These are phyloP conservation scores for Melanostoma mellinum DNA, from an alignment of 2,888 invertebrate genomes.

Conservation along the genomic window DNA sequence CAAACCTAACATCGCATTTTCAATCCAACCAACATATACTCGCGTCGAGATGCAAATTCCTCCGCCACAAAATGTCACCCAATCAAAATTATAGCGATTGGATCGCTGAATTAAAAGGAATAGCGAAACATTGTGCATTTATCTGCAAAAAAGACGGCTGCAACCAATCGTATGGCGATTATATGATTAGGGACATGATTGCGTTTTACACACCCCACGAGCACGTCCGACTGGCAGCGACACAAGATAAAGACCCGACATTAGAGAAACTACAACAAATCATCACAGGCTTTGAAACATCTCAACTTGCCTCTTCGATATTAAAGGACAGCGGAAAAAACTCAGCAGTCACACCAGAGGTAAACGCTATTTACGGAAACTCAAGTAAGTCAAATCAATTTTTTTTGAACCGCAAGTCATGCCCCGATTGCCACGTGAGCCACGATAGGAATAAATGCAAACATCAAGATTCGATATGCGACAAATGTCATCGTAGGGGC, in stretches of 20 bases:
- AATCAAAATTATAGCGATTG: slow-evolving; percentile 36
- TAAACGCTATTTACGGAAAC: not conserved
- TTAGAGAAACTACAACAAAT: slow-evolving; percentile 48
- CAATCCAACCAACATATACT: slow-evolving; percentile 38
- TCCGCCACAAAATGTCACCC: slow-evolving; percentile 31
- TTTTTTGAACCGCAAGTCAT: slow-evolving; percentile 17
- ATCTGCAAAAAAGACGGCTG: slow-evolving; percentile 40
- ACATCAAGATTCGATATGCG: slow-evolving; percentile 7
- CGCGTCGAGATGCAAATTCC: slow-evolving; percentile 46
- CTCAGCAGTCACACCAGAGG: not conserved
- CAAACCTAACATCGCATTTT: slow-evolving; percentile 23
- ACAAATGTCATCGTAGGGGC: slow-evolving; percentile 24
- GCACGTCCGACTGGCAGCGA: slow-evolving; percentile 47
- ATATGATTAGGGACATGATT: slow-evolving; percentile 55
- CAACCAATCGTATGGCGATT: slow-evolving; percentile 54
- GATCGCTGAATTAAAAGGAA: slow-evolving; percentile 52
- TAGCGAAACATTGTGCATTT: slow-evolving; percentile 53
- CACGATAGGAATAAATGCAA: slow-evolving; percentile 25
- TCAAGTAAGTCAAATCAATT: slow-evolving; percentile 27
- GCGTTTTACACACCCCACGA: slow-evolving; percentile 57
- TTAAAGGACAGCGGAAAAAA: slow-evolving; percentile 6
- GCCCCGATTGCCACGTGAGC: slow-evolving; percentile 35
- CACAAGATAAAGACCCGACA: slow-evolving; percentile 44
- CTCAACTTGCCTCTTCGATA: slow-evolving; percentile 6
- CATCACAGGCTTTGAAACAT: slow-evolving; percentile 12